phyloP scores from a whole-genome alignment of 2,113 vertebrate species.

The Protobothrops mucrosquamatus region DNA sequence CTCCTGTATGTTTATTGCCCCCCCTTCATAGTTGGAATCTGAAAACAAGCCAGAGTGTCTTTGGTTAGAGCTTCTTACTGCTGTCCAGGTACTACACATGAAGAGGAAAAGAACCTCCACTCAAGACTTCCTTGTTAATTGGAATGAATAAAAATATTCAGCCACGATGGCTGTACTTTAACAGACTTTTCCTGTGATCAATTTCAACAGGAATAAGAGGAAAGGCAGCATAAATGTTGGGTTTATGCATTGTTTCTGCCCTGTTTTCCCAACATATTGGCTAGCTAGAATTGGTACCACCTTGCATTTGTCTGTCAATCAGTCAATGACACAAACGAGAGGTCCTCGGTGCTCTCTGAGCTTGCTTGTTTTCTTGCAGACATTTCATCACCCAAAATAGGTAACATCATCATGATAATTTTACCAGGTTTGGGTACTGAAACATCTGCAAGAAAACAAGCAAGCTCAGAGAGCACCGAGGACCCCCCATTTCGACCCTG shows the following conservation, averaged over 20 bases:
- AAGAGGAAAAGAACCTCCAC: not conserved
- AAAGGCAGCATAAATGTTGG: not conserved
- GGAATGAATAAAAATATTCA: slow-evolving; percentile 8
- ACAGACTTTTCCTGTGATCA: not conserved
- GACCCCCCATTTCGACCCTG: no score
- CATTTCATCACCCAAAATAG: no score
- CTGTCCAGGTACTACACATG: not conserved
- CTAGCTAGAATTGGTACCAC: not conserved
- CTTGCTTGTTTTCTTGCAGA: no score
- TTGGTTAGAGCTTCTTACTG: not conserved
- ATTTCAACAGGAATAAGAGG: not conserved
- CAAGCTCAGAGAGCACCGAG: no score
- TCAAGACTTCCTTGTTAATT: not conserved
- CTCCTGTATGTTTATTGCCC: not conserved
- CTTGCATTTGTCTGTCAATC: not conserved
- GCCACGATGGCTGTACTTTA: not conserved
- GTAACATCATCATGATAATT: no score
- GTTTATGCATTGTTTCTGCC: not conserved
- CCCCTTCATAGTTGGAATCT: not conserved
- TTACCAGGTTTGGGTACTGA: no score
- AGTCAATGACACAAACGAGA: not conserved
- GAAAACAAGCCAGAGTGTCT: not conserved
- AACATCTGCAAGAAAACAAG: no score
- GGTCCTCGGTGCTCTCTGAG: no score
- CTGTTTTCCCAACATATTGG: not conserved